Conservation (phyloP, 2,888 invertebrate species). For the Amphipyra tragopoginis region DNA sequence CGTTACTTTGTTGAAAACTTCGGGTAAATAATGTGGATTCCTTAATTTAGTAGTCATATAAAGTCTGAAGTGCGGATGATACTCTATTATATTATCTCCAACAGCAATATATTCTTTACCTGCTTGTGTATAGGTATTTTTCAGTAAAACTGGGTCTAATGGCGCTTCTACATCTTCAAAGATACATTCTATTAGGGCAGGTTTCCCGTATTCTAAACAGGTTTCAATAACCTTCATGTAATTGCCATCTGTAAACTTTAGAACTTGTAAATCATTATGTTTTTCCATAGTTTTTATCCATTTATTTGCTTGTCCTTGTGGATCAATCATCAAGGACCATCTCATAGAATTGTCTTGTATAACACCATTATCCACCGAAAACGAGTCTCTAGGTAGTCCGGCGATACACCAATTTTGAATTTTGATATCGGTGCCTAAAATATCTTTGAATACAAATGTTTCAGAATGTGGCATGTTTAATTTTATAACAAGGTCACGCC, state of each 20-base stretch:
- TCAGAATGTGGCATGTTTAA: slow-evolving; percentile 94
- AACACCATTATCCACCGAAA: slow-evolving; percentile 96
- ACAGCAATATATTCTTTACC: slow-evolving; percentile 93
- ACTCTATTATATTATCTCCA: slow-evolving; percentile 94
- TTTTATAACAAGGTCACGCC: slow-evolving; percentile 92
- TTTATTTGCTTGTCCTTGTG: slow-evolving; percentile 95
- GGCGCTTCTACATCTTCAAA: slow-evolving; percentile 94
- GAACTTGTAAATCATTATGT: slow-evolving; percentile 91
- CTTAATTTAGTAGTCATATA: slow-evolving; percentile 95
- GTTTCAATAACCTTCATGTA: slow-evolving; percentile 94
- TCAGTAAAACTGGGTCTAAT: slow-evolving; percentile 93
- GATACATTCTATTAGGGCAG: slow-evolving; percentile 94
- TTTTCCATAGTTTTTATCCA: slow-evolving; percentile 96
- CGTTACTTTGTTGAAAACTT: slow-evolving; percentile 95
- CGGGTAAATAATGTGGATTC: slow-evolving; percentile 96
- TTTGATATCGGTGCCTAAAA: slow-evolving; percentile 95
- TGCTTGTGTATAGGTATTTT: slow-evolving; percentile 93
- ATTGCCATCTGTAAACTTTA: slow-evolving; percentile 93
- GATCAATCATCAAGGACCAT: slow-evolving; percentile 95
- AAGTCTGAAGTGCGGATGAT: slow-evolving; percentile 93
- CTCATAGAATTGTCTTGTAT: slow-evolving; percentile 94
- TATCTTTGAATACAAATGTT: slow-evolving; percentile 92
- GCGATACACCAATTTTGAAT: slow-evolving; percentile 96
- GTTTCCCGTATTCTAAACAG: slow-evolving; percentile 94
- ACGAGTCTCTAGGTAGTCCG: slow-evolving; percentile 94